Evolutionary conservation across 2,888 invertebrate genomes (phyloP).

Genomic region (Empis livida): DNA sequence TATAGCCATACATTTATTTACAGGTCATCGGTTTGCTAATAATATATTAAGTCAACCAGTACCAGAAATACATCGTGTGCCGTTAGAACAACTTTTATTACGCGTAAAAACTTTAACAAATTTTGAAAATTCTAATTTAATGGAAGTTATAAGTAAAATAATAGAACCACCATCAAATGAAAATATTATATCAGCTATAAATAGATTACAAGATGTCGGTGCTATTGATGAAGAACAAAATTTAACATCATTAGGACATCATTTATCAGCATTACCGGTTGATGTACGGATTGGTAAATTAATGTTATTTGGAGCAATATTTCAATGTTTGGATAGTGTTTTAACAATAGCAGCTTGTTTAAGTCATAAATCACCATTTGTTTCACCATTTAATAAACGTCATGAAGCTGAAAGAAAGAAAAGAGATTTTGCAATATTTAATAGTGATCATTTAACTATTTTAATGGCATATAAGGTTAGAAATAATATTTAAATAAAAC

Average conservation of each 20-base stretch:
- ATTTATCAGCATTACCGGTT: conserved; percentile 77
- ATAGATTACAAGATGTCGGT: conserved; percentile 60
- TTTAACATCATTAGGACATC: conserved; percentile 75
- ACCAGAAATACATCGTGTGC: conserved; percentile 82
- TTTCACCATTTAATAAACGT: conserved; percentile 58
- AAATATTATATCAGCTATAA: conserved; percentile 54
- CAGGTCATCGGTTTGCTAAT: conserved; percentile 52
- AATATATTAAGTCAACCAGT: conserved; percentile 61
- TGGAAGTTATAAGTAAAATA: conserved; percentile 34
- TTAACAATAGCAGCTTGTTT: conserved; percentile 79
- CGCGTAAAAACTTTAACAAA: conserved; percentile 54
- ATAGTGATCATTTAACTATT: conserved; percentile 82
- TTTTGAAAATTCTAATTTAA: conserved; percentile 23
- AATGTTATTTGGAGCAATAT: conserved; percentile 81
- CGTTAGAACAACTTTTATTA: conserved; percentile 68
- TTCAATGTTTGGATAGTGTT: conserved; percentile 82
- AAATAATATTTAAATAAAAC: conserved; percentile 1
- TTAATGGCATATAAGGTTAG: conserved; percentile 71
- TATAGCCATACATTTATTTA: conserved; percentile 70
- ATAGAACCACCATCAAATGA: conserved; percentile 59
- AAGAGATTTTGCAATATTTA: conserved; percentile 60
- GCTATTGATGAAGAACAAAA: conserved; percentile 61
- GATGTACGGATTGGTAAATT: conserved; percentile 87
- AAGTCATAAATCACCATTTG: conserved; percentile 67
- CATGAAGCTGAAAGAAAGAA: conserved; percentile 58